Conservation (phyloP, 1,140 invertebrate genomes). For the Leptestheria dahalacensis region DNA sequence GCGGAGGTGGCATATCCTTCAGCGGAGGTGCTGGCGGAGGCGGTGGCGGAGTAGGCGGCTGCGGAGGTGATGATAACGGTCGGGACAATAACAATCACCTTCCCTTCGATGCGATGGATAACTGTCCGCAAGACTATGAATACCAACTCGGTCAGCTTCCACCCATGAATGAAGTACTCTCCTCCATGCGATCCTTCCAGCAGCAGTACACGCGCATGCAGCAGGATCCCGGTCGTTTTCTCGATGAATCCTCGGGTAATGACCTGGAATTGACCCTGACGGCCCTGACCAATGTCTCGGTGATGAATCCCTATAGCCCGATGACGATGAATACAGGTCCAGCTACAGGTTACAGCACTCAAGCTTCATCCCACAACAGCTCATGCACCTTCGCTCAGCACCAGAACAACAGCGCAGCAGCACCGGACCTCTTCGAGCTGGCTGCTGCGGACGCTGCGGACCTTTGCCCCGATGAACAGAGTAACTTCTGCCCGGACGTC, state of each 20-base stretch:
- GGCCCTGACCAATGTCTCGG: background rate
- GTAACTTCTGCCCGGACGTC: conserved; percentile 23
- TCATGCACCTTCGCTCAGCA: conserved; percentile 27
- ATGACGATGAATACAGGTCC: conserved; percentile 39
- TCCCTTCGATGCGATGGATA: background rate
- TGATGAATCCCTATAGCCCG: background rate
- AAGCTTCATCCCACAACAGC: conserved; percentile 29
- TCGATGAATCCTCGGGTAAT: background rate
- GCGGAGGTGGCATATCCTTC: conserved; percentile 5
- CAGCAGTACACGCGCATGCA: background rate
- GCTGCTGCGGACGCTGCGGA: background rate
- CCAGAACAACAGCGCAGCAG: conserved; percentile 22
- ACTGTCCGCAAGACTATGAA: conserved; percentile 33
- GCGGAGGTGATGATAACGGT: background rate
- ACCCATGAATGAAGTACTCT: background rate
- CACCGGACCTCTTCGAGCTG: conserved; percentile 5
- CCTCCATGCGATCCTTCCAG: background rate
- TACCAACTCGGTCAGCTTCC: conserved; percentile 28
- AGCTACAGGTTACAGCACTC: background rate
- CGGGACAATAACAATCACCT: background rate
- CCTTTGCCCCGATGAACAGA: conserved; percentile 2
- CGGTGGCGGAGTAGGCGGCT: conserved; percentile 1
- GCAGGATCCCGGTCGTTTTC: background rate
- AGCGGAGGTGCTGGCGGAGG: background rate
- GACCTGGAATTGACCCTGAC: conserved; percentile 8